Conservation (phyloP, 2,888 invertebrate genomes). For the Andrena fulva region DNA sequence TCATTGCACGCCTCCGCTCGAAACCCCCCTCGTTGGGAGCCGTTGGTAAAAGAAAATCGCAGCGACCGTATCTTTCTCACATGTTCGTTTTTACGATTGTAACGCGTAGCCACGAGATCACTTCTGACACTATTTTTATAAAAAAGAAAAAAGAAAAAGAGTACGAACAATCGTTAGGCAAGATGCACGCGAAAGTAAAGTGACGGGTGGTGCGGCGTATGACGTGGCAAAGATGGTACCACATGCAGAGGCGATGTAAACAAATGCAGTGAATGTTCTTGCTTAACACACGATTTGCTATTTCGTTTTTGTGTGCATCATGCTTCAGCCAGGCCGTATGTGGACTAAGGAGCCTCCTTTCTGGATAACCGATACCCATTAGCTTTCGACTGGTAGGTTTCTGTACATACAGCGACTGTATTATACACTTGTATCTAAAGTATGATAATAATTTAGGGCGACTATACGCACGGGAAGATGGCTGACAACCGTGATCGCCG, state of each 20-base stretch:
- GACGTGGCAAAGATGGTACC: no score
- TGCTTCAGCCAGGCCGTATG: constrained; percentile 3
- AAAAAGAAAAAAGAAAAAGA: constrained; percentile 23
- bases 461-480: constrained; percentile 19
- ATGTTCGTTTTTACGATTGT: constrained; percentile 56
- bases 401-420: constrained; percentile 67
- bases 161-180: neutral
- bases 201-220: no score
- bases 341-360: neutral
- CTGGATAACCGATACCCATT: constrained; percentile 14
- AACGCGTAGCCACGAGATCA: constrained; percentile 48
- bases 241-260: no score
- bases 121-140: constrained; percentile 71
- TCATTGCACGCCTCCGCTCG: constrained; percentile 13
- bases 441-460: constrained; percentile 32
- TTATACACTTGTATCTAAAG: constrained; percentile 63
- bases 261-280: no score
- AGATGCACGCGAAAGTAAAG: no score
- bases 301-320: no score
- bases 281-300: no score
- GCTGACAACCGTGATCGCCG: constrained; percentile 7
- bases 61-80: constrained; percentile 34
- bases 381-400: constrained; percentile 46
- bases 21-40: neutral
- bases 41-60: neutral